A percentile compares a stretch with the other conserved stretches of the same genome.
Evolutionary conservation across 2,797 vertebrate species (phyloP).

Genomic region (Coregonus suidteri): DNA sequence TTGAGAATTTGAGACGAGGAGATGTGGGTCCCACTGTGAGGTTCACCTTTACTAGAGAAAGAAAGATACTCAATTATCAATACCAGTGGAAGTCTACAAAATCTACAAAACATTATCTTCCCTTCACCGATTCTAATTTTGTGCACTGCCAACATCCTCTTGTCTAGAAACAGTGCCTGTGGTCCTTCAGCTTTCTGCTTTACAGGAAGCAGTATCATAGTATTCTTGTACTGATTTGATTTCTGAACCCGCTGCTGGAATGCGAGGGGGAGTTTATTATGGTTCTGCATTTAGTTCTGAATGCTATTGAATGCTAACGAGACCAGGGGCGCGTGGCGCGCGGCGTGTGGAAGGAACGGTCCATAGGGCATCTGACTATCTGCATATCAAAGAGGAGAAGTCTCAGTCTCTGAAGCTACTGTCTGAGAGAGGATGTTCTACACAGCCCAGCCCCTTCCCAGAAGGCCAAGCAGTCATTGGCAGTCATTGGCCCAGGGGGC

Average conservation of each 20-base stretch:
- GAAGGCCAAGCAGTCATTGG: constrained; percentile 34
- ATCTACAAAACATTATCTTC: constrained; percentile 51
- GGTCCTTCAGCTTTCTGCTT: constrained; percentile 43
- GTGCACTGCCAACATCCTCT: constrained; percentile 11
- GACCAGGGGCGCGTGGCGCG: constrained; percentile 49
- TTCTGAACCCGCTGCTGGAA: constrained; percentile 60
- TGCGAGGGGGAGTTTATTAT: constrained; percentile 66
- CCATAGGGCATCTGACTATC: constrained; percentile 54
- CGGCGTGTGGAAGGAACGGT: constrained; percentile 32
- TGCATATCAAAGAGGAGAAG: constrained; percentile 66
- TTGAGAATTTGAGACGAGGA: constrained; percentile 65
- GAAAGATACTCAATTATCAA: constrained; percentile 34
- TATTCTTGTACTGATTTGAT: constrained; percentile 63
- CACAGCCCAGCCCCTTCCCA: constrained; percentile 40
- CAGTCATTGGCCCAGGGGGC: constrained; percentile 33
- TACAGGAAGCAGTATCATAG: constrained; percentile 36
- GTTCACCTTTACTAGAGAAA: constrained; percentile 60
- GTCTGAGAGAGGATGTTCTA: constrained; percentile 51
- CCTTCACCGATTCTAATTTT: neutral
- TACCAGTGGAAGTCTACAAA: constrained; percentile 64
- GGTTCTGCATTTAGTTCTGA: constrained; percentile 57
- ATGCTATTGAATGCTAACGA: constrained; percentile 67
- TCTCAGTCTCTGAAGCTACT: constrained; percentile 45
- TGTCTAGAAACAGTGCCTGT: constrained; percentile 46
- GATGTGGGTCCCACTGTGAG: constrained; percentile 58